These are phyloP conservation scores for Labeo rohita DNA, from an alignment of 2,113 vertebrate species.

Conservation along the genomic window DNA sequence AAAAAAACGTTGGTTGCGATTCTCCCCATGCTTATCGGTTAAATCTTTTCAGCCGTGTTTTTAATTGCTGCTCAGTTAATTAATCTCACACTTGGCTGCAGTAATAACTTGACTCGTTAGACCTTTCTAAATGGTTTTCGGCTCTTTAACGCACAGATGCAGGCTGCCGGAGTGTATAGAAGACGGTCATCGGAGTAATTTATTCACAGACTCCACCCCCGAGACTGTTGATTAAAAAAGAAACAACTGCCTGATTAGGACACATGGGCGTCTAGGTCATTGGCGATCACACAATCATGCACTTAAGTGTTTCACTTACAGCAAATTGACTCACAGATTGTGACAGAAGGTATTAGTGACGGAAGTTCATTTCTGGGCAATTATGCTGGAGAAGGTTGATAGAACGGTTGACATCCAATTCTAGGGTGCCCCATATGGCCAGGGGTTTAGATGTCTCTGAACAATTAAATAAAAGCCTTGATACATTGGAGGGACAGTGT, in stretches of 20 bases:
- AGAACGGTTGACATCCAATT: constrained; percentile 31
- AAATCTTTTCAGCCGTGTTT: constrained; percentile 64
- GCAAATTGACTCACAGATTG: constrained; percentile 33
- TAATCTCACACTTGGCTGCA: constrained; percentile 75
- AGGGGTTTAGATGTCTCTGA: constrained; percentile 17
- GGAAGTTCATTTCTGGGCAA: constrained; percentile 35
- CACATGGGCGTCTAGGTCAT: constrained; percentile 9
- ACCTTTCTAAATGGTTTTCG: constrained; percentile 68
- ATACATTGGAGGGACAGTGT: constrained; percentile 12
- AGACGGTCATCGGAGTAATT: not conserved
- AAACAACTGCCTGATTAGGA: constrained; percentile 22
- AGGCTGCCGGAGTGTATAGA: constrained; percentile 8
- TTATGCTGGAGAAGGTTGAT: constrained; percentile 39
- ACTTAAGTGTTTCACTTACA: constrained; percentile 38
- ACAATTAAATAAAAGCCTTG: constrained; percentile 28
- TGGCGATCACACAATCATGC: constrained; percentile 14
- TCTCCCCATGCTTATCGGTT: constrained; percentile 49
- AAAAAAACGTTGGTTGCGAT: constrained; percentile 46
- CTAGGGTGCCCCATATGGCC: constrained; percentile 36
- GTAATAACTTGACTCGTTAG: constrained; percentile 76
- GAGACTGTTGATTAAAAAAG: constrained; percentile 32
- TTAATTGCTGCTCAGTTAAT: constrained; percentile 76
- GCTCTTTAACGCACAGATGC: constrained; percentile 57
- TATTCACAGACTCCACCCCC: not conserved
- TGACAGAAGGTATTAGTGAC: constrained; percentile 25